These are phyloP conservation scores for Platynereis dumerilii DNA, from an alignment of 2,888 invertebrate genomes.

Conservation along the genomic window DNA sequence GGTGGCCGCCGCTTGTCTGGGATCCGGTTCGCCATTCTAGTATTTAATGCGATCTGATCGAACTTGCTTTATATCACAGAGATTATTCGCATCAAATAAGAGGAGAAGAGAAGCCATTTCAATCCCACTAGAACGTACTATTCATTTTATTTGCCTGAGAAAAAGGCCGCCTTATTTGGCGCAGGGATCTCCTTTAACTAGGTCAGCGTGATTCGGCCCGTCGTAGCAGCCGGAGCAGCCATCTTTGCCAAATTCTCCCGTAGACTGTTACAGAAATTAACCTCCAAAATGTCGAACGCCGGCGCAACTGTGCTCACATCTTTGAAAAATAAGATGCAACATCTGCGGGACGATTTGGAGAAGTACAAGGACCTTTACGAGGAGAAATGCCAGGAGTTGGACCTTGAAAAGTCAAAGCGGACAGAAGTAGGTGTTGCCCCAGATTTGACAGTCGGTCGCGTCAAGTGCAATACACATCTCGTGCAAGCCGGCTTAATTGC, in stretches of 20 bases:
- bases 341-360: constrained; percentile 40
- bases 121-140: too few species aligned
- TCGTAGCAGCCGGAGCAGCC: constrained; percentile 20
- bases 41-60: too few species aligned
- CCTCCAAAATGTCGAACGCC: constrained; percentile 17
- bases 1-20: too few species aligned
- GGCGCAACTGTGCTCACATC: constrained; percentile 32
- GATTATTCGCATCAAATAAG: too few species aligned
- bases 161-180: background rate
- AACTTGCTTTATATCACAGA: too few species aligned
- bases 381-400: constrained; percentile 37
- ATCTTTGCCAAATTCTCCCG: constrained; percentile 13
- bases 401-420: constrained; percentile 32
- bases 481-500: too few species aligned
- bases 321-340: constrained; percentile 42
- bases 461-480: too few species aligned
- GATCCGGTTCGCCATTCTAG: too few species aligned
- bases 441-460: background rate
- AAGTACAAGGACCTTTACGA: constrained; percentile 39
- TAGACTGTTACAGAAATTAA: constrained; percentile 9
- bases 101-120: too few species aligned
- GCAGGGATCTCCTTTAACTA: background rate
- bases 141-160: too few species aligned
- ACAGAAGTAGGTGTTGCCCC: constrained; percentile 31
- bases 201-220: constrained; percentile 16